Evolutionary conservation across 2,113 vertebrate genomes (phyloP), one percentile per base, ranked within the genome.

Genomic region (Potamarius usumacintae): DNA sequence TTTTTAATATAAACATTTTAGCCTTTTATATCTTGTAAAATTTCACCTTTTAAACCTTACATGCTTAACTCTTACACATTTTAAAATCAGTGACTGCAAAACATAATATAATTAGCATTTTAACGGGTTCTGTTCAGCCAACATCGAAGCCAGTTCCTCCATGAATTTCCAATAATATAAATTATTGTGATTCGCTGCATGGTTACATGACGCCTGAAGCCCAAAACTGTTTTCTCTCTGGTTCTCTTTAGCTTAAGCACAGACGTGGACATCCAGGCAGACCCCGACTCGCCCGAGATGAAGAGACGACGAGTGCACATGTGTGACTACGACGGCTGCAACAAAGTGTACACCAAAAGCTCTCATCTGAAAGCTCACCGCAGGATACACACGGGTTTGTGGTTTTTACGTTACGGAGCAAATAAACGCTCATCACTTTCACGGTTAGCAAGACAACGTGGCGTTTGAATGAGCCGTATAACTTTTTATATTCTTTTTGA

Each of bases 261-360:
- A 84, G 95, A 96, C 81, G 71, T 96, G 25, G 94, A 96, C 91
- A 89, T 58, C 88, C 96, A 94, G 78, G 91, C 87, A 0, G 95
- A 96, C 1, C 92, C 96, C 0, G 97, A 97, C 8, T 97, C 97
- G 0, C 96, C 97, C 0, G 97, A 98, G 89, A 92, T 97, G 90
- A 98, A 98, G 94, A 96, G 97, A 94, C 95, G 97, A 90, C 95
- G 97, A 82, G 97, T 98, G 93, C 97, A 99, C 94, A 97, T 97
- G 92, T 99, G 98, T 9, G 98, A 99, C 94, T 99, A 99, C 0
- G 97, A 97, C 50, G 98, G 98, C 91, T 99, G 98, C 93, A 97
- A 96, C 92, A 99, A 99, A 90, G 98, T 99, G 87, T 99, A 99
- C 94, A 99, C 98, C 83, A 99, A 99, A 94, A 99, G 98, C 90